phyloP scores from a whole-genome alignment of 2,113 vertebrate genomes.

The Pomatostomus ruficeps region DNA sequence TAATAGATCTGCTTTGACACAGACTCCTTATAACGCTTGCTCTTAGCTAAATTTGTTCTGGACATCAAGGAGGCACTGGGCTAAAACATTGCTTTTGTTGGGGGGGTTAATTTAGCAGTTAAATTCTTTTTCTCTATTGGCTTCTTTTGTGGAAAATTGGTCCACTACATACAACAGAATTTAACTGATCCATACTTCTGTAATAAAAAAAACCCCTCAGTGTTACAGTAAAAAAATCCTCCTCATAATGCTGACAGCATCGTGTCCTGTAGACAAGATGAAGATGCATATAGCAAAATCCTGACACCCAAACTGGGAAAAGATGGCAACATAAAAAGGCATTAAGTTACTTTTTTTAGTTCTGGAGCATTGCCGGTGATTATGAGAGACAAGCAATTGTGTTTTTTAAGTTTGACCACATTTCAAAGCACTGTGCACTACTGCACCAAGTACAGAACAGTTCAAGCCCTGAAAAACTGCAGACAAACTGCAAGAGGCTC shows the following conservation, averaged over 20 bases:
- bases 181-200: background rate
- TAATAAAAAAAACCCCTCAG: background rate
- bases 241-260: background rate
- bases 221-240: background rate
- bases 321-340: background rate
- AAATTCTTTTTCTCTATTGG: constrained; percentile 3
- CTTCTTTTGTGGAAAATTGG: background rate
- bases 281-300: background rate
- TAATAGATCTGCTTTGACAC: background rate
- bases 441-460: background rate
- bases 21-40: background rate
- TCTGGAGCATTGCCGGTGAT: background rate
- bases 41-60: background rate
- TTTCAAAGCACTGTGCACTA: background rate
- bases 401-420: background rate
- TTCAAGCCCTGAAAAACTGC: background rate
- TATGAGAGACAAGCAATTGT: background rate
- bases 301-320: background rate
- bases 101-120: constrained; percentile 28
- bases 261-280: background rate
- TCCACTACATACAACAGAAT: background rate
- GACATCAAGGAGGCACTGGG: background rate
- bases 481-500: background rate
- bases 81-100: constrained; percentile 4
- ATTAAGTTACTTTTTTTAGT: background rate